phyloP scores from a whole-genome alignment of 2,888 invertebrate species.

The Eumacrocentrus americanus region DNA sequence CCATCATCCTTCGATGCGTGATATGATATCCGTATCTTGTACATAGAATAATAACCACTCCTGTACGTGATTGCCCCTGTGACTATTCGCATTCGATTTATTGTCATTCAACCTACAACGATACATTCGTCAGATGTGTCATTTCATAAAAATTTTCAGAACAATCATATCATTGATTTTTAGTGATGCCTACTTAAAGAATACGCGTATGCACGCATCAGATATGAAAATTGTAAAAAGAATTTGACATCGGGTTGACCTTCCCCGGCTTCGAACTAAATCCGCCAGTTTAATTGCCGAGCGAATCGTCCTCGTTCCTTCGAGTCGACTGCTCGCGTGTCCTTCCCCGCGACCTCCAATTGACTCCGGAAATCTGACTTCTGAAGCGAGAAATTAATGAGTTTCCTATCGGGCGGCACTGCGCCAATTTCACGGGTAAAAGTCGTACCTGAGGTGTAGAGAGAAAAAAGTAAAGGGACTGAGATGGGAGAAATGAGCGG shows the following conservation, averaged over 20 bases:
- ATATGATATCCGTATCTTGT: no score
- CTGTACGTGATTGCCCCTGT: no score
- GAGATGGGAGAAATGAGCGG: neutral
- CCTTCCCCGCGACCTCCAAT: conserved; percentile 25
- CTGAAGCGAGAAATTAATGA: conserved; percentile 44
- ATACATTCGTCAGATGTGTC: no score
- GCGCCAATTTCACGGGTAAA: conserved; percentile 35
- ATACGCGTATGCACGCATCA: no score
- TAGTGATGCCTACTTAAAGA: no score
- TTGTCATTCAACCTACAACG: no score
- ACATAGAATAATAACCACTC: no score
- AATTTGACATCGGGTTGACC: no score
- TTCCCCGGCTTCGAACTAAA: conserved; percentile 25
- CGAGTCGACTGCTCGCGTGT: conserved; percentile 9
- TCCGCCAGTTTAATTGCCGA: conserved; percentile 37
- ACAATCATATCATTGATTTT: no score
- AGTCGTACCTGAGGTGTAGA: conserved; percentile 11
- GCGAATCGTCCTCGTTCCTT: conserved; percentile 17
- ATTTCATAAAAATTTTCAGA: no score
- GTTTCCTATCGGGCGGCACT: conserved; percentile 38
- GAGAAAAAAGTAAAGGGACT: neutral
- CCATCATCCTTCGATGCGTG: neutral
- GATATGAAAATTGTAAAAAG: no score
- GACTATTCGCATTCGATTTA: no score
- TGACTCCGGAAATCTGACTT: conserved; percentile 39